Evolutionary conservation across 2,888 invertebrate genomes (phyloP), one percentile per base, ranked within the genome.

Genomic region (Plagodis pulveraria): DNA sequence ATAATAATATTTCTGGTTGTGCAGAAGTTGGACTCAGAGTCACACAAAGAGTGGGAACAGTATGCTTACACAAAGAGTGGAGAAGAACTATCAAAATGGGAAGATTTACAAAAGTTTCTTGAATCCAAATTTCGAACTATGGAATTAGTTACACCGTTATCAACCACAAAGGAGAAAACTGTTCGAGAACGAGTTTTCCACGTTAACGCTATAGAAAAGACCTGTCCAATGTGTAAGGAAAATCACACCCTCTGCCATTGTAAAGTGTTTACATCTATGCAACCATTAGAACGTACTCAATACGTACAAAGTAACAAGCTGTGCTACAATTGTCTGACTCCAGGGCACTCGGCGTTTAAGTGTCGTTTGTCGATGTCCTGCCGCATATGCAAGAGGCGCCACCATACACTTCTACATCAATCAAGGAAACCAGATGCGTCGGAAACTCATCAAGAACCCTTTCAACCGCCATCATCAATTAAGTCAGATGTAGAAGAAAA

Each of bases 101-200:
- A 40, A 38, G 59, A 62, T 8, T 59, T 68, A 6, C 49, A 61
- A 41, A 56, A 32, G 43, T 74, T 74, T 60, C 49, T 73, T 7
- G 70, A 74, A 58, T 22, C 58, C 2, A 69, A 65, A 46, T 74
- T 73, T 52, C 58, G 71, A 9, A 63, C 70, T 8, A 44, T 73
- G 7, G 74, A 77, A 52, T 34, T 75, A 2, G 41, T 52, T 10
- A 47, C 43, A 11, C 5, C 42, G 22, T 41, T 33, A 53, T 33
- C 45, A 7, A 8, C 45, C 33, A 6, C 45, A 5, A 43, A 43
- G 22, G 22, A 60, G 51, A 35, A 56, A 33, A 44, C 6, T 12
- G 8, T 40, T 8, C 47, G 42, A 33, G 52, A 62, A 34, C 42
- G 47, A n/a, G 32, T 36, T 6, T 47, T 38, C 48, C 61, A 66